Base-by-base conservation (phyloP, 2,888 invertebrate genomes). In the Amiota communis region DNA sequence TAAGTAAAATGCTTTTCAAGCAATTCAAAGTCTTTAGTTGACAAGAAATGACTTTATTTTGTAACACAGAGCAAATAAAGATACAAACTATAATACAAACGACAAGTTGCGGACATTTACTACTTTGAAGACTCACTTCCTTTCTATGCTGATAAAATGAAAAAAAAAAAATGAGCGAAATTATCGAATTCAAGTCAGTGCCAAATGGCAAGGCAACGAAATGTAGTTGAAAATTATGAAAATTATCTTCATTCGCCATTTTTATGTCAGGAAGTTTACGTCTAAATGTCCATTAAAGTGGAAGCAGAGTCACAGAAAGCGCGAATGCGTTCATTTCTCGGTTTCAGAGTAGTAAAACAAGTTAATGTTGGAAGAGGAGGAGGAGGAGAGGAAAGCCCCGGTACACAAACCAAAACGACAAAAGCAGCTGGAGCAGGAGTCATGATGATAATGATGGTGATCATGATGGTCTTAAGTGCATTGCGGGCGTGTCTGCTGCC, bases 151-250 rank as follows among this genome's bases (percentile, higher is more conserved):
- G 36, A 36, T 36, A 36, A 36, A 23, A n/a, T n/a, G n/a, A n/a
- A 36, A 36, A 36, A 36, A 36, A 20, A 59, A 20, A 17, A 59
- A 59, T 13, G 3, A 3, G 59, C 59, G 20, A 59, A 10, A 20
- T 15, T 17, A 20, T 11, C 20, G 12, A 20, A 78, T 85, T 81
- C 81, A 82, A 77, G 74, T 67, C 76, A 75, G 75, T 78, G 77
- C 73, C 70, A 75, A 74, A 70, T 57, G 49, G 77, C 80, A 77
- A 77, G 80, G 85, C 82, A 82, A 85, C 82, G 82, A 81, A 85
- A 85, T 84, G 84, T 84, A 83, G 84, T 84, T 85, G 82, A 83
- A 83, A 85, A 85, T 83, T 83, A 83, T 85, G 85, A 82, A 82
- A 82, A 83, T 83, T 85, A 85, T 83, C 82, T 85, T 80, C 36